Base-by-base conservation (phyloP, 1,140 invertebrate species). In the Sinonovacula constricta region DNA sequence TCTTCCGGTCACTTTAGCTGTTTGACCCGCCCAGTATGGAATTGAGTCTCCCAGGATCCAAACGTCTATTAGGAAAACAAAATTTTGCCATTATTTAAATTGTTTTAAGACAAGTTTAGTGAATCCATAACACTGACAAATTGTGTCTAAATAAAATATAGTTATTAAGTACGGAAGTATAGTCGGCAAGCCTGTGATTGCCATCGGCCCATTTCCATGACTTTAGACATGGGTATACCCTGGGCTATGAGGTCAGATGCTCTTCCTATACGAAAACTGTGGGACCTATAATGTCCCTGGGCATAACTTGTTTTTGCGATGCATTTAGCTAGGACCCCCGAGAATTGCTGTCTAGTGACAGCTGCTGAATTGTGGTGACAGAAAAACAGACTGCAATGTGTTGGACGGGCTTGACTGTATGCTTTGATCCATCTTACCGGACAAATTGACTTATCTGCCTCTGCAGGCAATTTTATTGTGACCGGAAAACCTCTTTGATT, bases 181-280 rank as follows among this genome's bases (percentile, higher is more conserved):
- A 67, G 14, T 7, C 3, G n/a, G 51, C 53, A 45, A 49, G 33
- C 10, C 65, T 53, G 33, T 67, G 65, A 67, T 12, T 28, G 26
- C 65, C 65, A 67, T 5, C 49, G 3, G 2, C 45, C 65, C 5
- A 53, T 2, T n/a, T 53, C n/a, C 39, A 24, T 45, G 15, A 66
- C 49, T 7, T 24, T 3, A 2, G 10, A 14, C 2, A n/a, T n/a
- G 3, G 63, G 15, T 18, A 49, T n/a, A n/a, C n/a, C n/a, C n/a
- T n/a, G 15, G 2, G 24, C n/a, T 30, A 30, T 51, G 34, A 68
- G 24, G n/a, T 68, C 45, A 30, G 51, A 54, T 26, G 66, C 65
- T 18, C 65, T 30, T 14, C 65, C 65, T 1, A 67, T 67, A 18
- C 45, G 39, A 18, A 67, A 53, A 30, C 45, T 67, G 33, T 53